Conservation (phyloP, 2,888 invertebrate species). For the Pelosia muscerda region DNA sequence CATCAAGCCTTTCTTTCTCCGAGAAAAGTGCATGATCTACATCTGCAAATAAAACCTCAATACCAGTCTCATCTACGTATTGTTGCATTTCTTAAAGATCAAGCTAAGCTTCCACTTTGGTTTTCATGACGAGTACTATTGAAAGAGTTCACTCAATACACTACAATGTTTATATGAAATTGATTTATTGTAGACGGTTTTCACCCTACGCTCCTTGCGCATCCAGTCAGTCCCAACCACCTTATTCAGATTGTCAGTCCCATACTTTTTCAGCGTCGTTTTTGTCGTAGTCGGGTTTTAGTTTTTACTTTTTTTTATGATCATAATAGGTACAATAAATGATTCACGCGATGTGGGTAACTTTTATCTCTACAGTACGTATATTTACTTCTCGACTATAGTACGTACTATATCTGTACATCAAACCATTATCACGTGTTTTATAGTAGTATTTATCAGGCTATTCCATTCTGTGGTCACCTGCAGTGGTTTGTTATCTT, state of each 20-base stretch:
- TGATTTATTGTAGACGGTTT: background rate
- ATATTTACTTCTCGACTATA: background rate
- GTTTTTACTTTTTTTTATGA: background rate
- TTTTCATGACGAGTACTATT: too few species aligned
- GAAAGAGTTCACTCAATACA: background rate
- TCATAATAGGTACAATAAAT: background rate
- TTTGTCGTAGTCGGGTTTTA: too few species aligned
- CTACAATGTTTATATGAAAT: background rate
- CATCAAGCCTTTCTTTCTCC: too few species aligned
- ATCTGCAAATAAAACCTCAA: too few species aligned
- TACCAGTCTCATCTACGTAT: too few species aligned
- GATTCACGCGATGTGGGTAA: background rate
- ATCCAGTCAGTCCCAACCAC: too few species aligned
- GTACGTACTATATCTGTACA: background rate
- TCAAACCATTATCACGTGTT: background rate
- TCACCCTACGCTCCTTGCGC: background rate
- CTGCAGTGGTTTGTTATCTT: slow-evolving; percentile 10
- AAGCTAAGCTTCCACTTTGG: too few species aligned
- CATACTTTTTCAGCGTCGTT: too few species aligned
- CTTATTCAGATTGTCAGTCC: too few species aligned
- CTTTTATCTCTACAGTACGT: background rate
- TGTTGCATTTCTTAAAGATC: too few species aligned
- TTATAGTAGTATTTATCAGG: background rate
- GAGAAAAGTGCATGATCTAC: too few species aligned
- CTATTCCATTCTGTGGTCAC: slow-evolving; percentile 27